Base-by-base conservation (phyloP, 2,888 invertebrate genomes). In the Hyles lineata region DNA sequence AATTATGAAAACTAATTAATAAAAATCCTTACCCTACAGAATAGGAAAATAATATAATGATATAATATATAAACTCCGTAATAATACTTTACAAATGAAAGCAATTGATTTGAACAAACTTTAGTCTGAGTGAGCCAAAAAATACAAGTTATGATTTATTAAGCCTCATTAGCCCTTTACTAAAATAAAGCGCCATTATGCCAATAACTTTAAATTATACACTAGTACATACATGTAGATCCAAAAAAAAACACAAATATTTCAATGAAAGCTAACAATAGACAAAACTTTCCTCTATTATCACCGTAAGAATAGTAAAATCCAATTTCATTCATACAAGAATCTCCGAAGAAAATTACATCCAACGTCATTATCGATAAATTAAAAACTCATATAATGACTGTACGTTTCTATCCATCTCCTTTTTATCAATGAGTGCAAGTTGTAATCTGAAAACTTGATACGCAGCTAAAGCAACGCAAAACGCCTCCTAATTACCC, bases 381-480 rank as follows among this genome's bases (percentile, higher is more conserved):
- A 86, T 83, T 83, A 82, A 85, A 86, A 83, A 79, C 76, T 76
- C 83, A 85, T 85, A 81, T 83, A 86, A 86, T 83, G 79, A 80
- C 79, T 78, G 78, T 75, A 81, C 82, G 84, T 85, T 85, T 80
- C 82, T 80, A 86, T 87, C 80, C 82, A 83, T 82, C 83, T 82
- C 87, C 67, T 23, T 67, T 83, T 85, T 84, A 83, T 87, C 87
- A 86, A 82, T 89, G 88, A 85, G 88, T 92, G 91, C 88, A 78
- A 89, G 81, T 84, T 84, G 85, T 92, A 93, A 92, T 91, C 85
- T 85, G 85, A 88, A 88, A 85, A 82, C 75, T 81, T 74, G 75
- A 76, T 76, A 43, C 3, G 7, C 25, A 7, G 52, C 58, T 58
- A 58, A n/a, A 11, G 0, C 76, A 77, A 73, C 60, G 74, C 35